Percentiles rank a stretch among this genome's conserved stretches.
These are phyloP conservation scores for Nestor notabilis DNA, from an alignment of 2,113 vertebrate species.

Conservation along the genomic window DNA sequence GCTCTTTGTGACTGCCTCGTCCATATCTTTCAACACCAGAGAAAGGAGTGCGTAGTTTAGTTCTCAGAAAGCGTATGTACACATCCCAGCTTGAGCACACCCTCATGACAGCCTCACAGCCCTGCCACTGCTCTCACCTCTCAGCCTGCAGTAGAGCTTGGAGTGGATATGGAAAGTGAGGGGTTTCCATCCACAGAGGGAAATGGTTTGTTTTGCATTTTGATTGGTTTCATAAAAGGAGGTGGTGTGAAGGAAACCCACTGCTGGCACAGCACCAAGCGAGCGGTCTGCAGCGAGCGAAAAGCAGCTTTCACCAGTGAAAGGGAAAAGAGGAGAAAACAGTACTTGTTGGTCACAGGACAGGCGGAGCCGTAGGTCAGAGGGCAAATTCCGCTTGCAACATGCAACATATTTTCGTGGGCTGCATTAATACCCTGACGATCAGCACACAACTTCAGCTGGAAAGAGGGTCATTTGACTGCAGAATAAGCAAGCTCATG, in stretches of 20 bases:
- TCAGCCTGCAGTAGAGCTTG: accelerated
- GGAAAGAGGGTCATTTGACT: neutral
- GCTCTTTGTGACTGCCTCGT: neutral
- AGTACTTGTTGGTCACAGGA: slow-evolving; percentile 58
- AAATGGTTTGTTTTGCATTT: neutral
- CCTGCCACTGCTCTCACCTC: accelerated
- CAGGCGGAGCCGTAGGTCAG: slow-evolving; percentile 65
- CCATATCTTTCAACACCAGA: neutral
- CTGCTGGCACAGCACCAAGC: neutral
- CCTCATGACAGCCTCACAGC: neutral
- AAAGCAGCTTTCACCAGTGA: neutral
- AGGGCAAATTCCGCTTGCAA: slow-evolving; percentile 68
- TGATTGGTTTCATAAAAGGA: neutral
- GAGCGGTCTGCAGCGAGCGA: neutral
- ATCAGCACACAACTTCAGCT: neutral
- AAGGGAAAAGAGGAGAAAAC: slow-evolving; percentile 42
- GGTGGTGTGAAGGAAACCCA: neutral
- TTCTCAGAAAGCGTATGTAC: accelerated
- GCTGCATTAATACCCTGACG: neutral
- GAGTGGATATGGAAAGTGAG: neutral
- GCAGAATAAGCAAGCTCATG: neutral
- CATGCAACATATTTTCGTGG: slow-evolving; percentile 63
- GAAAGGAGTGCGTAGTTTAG: accelerated
- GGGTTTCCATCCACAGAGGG: accelerated
- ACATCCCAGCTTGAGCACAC: neutral